Percentiles rank a stretch among this genome's conserved stretches.
phyloP scores from a whole-genome alignment of 2,113 vertebrate genomes.

The Verasper variegatus region DNA sequence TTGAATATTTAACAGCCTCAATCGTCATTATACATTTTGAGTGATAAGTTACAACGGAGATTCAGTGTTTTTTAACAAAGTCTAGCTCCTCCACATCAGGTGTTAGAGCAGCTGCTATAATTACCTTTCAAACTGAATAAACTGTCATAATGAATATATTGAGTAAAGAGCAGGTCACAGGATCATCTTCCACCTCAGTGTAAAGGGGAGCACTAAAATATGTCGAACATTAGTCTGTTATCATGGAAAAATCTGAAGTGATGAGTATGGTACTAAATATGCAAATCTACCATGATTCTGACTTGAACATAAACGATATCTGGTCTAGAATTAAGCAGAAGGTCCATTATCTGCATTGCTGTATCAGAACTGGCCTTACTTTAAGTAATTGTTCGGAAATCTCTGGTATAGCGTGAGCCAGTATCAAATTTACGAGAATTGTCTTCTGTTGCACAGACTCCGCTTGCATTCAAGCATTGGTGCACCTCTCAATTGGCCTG shows the following conservation, averaged over 20 bases:
- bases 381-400: not conserved
- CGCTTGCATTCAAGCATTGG: constrained; percentile 32
- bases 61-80: not conserved
- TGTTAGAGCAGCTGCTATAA: not conserved
- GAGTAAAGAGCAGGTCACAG: constrained; percentile 1
- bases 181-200: constrained; percentile 1
- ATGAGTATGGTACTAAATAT: not conserved
- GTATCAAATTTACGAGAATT: not conserved
- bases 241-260: not conserved
- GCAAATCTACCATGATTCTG: not conserved
- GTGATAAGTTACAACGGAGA: not conserved
- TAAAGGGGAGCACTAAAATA: constrained; percentile 1
- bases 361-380: not conserved
- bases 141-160: not conserved
- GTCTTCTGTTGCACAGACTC: not conserved
- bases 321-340: not conserved
- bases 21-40: not conserved
- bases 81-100: not conserved
- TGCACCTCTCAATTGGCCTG: constrained; percentile 49
- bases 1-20: not conserved
- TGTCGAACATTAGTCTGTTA: not conserved
- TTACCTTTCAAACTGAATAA: not conserved
- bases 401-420: not conserved
- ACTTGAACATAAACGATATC: not conserved
- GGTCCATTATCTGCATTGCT: not conserved